Evolutionary conservation across 2,888 invertebrate species (phyloP), one percentile per base, ranked within the genome.

Genomic region (Prenolepis imparis): DNA sequence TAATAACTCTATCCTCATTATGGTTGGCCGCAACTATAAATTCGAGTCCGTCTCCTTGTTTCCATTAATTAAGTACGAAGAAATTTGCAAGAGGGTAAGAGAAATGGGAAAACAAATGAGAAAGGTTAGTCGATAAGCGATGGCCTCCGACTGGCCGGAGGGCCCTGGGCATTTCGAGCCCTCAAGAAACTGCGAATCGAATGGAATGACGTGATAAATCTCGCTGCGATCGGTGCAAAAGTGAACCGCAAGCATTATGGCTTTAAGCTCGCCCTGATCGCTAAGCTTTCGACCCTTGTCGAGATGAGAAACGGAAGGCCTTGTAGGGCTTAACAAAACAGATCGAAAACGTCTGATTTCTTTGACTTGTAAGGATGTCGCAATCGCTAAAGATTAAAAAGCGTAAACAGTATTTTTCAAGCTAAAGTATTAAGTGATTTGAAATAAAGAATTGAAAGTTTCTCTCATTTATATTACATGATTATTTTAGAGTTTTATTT

Each of bases 21-120:
- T 21, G 59, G 59, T 48, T 15, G 21, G n/a, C 78, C 70, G 59
- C 59, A 70, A 36, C 57, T 21, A 68, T 59, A 78, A 78, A 68
- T 68, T 68, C 21, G 6, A 67, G 67, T 41, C 44, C n/a, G 39
- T 28, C 57, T 21, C 4, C 36, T 52, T 64, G 24, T 55, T 28
- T 28, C 24, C 36, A 21, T 68, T 59, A 59, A 80, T 80, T 80
- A 68, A 80, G 59, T 41, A 55, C 59, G 70, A 80, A 78, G 78
- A 78, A 59, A 70, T 44, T 68, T 44, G 70, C 70, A 18, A 39
- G 21, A 28, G 66, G 36, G 6, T 21, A 44, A 80, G 70, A 59
- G 70, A 80, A 80, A 36, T 68, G 36, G 32, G 78, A 70, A 70
- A 70, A 80, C 70, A 80, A 80, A 80, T 80, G 70, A 80, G 70